Evolutionary conservation across 1,140 invertebrate genomes (phyloP).

Genomic region (Cydia fagiglandana): DNA sequence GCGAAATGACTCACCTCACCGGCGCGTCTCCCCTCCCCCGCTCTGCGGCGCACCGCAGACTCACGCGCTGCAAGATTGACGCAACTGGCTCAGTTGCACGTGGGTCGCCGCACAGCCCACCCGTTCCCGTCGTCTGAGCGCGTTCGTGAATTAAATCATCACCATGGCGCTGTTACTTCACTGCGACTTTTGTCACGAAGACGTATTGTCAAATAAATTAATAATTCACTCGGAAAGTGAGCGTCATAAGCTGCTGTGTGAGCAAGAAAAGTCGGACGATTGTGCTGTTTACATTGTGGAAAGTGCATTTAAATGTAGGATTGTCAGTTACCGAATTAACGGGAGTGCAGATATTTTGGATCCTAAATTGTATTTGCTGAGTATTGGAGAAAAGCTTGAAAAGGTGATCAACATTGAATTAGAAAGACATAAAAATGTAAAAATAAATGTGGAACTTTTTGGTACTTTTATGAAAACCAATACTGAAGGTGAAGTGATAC

Average conservation of each 20-base stretch:
- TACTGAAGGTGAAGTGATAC: neutral
- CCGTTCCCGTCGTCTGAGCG: too few species aligned
- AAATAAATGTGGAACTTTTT: neutral
- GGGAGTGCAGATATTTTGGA: neutral
- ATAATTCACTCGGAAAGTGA: neutral
- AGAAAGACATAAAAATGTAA: neutral
- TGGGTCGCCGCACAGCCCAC: too few species aligned
- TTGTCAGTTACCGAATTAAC: neutral
- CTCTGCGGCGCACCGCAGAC: too few species aligned
- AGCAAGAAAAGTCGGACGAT: neutral
- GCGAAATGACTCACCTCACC: too few species aligned
- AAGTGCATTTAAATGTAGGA: neutral
- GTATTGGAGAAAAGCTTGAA: neutral
- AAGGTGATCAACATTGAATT: neutral
- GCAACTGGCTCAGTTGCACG: too few species aligned
- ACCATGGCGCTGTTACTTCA: too few species aligned
- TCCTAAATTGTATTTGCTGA: neutral
- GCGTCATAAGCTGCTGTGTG: neutral
- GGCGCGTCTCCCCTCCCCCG: too few species aligned
- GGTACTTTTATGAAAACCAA: neutral
- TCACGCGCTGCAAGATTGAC: too few species aligned
- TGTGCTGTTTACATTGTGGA: neutral
- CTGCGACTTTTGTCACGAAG: too few species aligned
- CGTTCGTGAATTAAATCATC: neutral
- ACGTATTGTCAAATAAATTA: neutral